phyloP scores from a whole-genome alignment of 1,140 invertebrate genomes.

The Rhizoglyphus robini region DNA sequence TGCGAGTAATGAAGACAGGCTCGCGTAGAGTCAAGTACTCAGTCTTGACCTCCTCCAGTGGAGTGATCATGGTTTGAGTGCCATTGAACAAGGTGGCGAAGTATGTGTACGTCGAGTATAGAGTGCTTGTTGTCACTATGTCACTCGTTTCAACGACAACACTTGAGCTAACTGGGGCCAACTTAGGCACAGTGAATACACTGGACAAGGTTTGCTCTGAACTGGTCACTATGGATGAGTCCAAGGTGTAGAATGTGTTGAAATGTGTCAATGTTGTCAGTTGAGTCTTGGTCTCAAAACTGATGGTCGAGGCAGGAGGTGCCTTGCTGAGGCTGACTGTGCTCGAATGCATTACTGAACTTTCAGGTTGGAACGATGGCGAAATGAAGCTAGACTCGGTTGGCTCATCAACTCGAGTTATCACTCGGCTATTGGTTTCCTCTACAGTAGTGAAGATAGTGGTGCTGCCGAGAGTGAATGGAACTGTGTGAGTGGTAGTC shows the following conservation, averaged over 20 bases:
- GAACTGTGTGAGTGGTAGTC: slow-evolving; percentile 28
- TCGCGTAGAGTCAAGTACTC: slow-evolving; percentile 23
- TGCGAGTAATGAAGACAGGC: slow-evolving; percentile 16
- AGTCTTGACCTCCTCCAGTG: slow-evolving; percentile 27
- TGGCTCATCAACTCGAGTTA: slow-evolving; percentile 11
- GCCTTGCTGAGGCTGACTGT: background rate
- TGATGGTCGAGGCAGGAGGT: background rate
- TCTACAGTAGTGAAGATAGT: slow-evolving; percentile 26
- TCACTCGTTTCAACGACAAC: slow-evolving; percentile 26
- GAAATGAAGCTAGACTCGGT: background rate
- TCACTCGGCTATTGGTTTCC: slow-evolving; percentile 27
- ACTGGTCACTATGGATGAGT: slow-evolving; percentile 60
- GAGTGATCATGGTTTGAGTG: slow-evolving; percentile 25
- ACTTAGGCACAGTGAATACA: no score
- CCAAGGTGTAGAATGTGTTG: slow-evolving; percentile 71
- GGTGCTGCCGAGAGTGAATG: slow-evolving; percentile 23
- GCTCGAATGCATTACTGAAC: no score
- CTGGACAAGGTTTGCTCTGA: slow-evolving; percentile 54
- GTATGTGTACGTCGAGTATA: slow-evolving; percentile 26
- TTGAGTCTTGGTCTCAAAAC: slow-evolving; percentile 25
- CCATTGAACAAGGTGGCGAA: slow-evolving; percentile 29
- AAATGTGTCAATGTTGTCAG: slow-evolving; percentile 50
- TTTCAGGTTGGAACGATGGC: background rate
- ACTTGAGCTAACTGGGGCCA: background rate
- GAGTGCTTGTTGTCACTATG: slow-evolving; percentile 23